phyloP scores from a whole-genome alignment of 2,888 invertebrate species.

The Helicoverpa assulta region DNA sequence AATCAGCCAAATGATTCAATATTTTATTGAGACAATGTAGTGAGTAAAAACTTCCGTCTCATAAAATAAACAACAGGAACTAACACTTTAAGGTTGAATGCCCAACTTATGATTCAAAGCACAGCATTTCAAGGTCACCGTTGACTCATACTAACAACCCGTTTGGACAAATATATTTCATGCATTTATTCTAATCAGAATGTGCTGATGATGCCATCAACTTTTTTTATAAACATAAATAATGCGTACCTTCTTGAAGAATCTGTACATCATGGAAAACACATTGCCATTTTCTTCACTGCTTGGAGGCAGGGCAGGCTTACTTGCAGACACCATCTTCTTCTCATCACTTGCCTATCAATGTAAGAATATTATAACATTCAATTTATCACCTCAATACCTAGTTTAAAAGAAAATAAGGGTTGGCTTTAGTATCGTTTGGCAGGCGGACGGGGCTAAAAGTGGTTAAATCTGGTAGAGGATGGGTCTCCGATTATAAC shows the following conservation, averaged over 20 bases:
- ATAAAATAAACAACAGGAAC: conserved; percentile 47
- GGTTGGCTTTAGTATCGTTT: too few species aligned
- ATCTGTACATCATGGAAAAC: conserved; percentile 90
- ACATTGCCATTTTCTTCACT: conserved; percentile 88
- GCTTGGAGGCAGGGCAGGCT: conserved; percentile 82
- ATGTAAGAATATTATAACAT: conserved; percentile 3
- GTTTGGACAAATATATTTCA: conserved; percentile 54
- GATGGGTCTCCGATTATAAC: too few species aligned
- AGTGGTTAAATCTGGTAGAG: too few species aligned
- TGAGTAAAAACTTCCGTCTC: conserved; percentile 11
- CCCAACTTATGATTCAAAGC: conserved; percentile 72
- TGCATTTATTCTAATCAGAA: conserved; percentile 22
- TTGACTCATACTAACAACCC: conserved; percentile 72
- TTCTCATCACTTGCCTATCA: conserved; percentile 76
- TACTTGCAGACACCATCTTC: conserved; percentile 84
- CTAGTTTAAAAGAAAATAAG: background rate
- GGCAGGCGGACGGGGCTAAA: too few species aligned
- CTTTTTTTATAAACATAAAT: conserved; percentile 19
- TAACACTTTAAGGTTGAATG: conserved; percentile 71
- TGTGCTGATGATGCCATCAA: conserved; percentile 40
- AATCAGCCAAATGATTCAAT: conserved; percentile 5
- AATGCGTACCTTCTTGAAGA: conserved; percentile 90
- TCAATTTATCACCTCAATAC: background rate
- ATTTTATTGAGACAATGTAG: conserved; percentile 5
- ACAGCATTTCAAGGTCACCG: conserved; percentile 69